Base-by-base conservation (phyloP, 2,888 invertebrate genomes). In the Ctenicera cuprea region DNA sequence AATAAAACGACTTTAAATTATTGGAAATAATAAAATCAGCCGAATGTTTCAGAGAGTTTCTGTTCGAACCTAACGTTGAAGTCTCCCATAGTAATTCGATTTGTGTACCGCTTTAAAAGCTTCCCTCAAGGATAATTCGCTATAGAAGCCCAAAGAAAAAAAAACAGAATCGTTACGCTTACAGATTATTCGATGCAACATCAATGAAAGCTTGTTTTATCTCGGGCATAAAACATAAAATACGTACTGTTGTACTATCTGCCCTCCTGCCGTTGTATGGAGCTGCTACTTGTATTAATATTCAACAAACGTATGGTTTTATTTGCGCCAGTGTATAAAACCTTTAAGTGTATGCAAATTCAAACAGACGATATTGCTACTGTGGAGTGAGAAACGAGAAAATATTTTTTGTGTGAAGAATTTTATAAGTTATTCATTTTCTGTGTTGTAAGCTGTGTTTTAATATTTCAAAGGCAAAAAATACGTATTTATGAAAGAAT, bases 321-420 rank as follows among this genome's bases (percentile, higher is more conserved):
- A 59, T 59, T 59, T 38, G 59, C 59, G n/a, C 59, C 59, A 59
- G 41, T 59, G 59, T 38, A 59, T 59, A 59, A 59, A 59, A 59
- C 20, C 59, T 59, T 59, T 59, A 38, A 59, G 59, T 20, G 59
- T 59, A 59, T 59, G 59, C 38, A 33, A 59, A 59, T 59, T 38
- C 38, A 38, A 59, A 59, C 20, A 59, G 59, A 59, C 59, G 59
- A 59, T 59, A 59, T 59, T 59, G 59, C 37, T 38, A 16, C 38
- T 12, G 59, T 59, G 38, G 18, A 59, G 1, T 59, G 41, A 38
- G 26, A 30, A 33, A 3, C 3, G 7, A 16, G 30, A 20, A 50
- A 12, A 9, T 33, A 48, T 20, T 48, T 48, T 18, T 48, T 16
- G 7, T 48, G n/a, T 11, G 1, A 9, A 20, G 1, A 33, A 9